These are phyloP conservation scores for Leucophora obtusa DNA, from an alignment of 2,888 invertebrate genomes.

Conservation along the genomic window DNA sequence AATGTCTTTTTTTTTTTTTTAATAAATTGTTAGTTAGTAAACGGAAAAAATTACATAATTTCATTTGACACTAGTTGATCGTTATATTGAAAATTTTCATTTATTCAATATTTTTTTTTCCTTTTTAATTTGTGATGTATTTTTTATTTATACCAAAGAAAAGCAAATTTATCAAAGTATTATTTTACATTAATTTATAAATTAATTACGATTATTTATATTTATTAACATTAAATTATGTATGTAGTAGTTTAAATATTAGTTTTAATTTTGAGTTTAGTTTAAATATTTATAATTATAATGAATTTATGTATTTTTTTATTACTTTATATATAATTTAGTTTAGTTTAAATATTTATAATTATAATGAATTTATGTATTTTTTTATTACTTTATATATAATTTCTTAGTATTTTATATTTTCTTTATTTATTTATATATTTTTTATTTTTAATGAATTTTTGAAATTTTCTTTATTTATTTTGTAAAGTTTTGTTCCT, in stretches of 20 bases:
- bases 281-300: not conserved
- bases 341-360: not conserved
- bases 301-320: not conserved
- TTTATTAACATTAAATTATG: not conserved
- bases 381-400: no score
- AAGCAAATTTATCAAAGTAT: not conserved
- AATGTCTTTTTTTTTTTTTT: not conserved
- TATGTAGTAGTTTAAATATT: not conserved
- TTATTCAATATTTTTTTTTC: not conserved
- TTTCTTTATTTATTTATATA: constrained; percentile 18
- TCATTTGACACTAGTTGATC: not conserved
- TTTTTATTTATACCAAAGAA: not conserved
- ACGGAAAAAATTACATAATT: not conserved
- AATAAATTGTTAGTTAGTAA: no score
- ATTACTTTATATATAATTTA: no score
- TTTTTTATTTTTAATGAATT: constrained; percentile 18
- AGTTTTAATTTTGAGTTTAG: not conserved
- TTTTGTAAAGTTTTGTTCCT: constrained; percentile 18
- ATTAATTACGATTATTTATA: not conserved
- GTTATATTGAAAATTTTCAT: not conserved
- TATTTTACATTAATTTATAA: not conserved
- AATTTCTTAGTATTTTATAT: not conserved
- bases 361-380: not conserved
- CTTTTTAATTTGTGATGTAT: not conserved
- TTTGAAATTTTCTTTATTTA: constrained; percentile 22